These are phyloP conservation scores for Tenthredo livida DNA, from an alignment of 2,888 invertebrate genomes.

Conservation along the genomic window DNA sequence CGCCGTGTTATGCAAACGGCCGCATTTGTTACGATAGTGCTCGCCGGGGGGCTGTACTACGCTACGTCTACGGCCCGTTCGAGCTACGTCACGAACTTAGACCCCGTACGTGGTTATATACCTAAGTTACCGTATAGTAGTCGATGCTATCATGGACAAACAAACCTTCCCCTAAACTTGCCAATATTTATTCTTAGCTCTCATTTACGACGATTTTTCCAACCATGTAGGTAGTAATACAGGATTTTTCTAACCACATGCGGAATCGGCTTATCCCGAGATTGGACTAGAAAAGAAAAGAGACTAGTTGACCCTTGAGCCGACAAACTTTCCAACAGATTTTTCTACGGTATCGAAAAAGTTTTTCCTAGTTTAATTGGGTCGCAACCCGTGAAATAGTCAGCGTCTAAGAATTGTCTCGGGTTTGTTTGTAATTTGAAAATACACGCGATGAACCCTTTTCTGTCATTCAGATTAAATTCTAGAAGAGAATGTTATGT, in stretches of 20 bases:
- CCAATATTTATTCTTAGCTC: not conserved
- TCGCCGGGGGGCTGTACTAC: constrained; percentile 74
- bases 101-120: constrained; percentile 32
- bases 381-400: not conserved
- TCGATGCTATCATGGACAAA: not conserved
- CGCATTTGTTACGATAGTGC: constrained; percentile 77
- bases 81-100: constrained; percentile 30
- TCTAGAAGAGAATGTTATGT: not conserved
- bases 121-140: constrained; percentile 9
- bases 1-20: constrained; percentile 78
- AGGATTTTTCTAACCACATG: not conserved
- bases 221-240: not conserved
- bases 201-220: not conserved
- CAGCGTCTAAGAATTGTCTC: not conserved
- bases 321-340: constrained; percentile 6
- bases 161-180: not conserved
- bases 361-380: constrained; percentile 27
- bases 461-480: not conserved
- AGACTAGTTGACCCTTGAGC: not conserved
- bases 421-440: not conserved
- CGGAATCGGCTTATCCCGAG: not conserved
- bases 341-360: not conserved
- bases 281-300: not conserved
- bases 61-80: constrained; percentile 11
- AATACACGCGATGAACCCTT: not conserved